A percentile compares a stretch with the other conserved stretches of the same genome.
Conservation (phyloP, 2,113 vertebrate genomes). For the Laterallus jamaicensis region DNA sequence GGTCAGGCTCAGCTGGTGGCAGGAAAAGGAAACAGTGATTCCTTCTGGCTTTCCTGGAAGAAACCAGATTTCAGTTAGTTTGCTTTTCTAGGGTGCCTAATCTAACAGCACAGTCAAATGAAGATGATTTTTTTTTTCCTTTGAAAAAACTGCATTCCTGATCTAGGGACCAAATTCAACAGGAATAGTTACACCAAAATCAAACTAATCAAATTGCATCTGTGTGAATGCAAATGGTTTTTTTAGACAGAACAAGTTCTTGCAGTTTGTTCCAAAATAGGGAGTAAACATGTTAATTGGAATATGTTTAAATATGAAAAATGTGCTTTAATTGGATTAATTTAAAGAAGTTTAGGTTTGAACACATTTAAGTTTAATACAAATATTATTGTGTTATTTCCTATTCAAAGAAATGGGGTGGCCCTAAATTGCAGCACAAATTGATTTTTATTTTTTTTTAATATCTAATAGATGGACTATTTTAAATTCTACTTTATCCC, state of each 20-base stretch:
- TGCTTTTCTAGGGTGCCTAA: neutral
- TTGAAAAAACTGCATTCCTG: neutral
- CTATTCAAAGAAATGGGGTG: neutral
- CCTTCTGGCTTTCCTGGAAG: neutral
- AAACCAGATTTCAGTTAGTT: neutral
- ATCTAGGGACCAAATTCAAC: neutral
- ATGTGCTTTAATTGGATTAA: neutral
- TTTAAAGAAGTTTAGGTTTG: slow-evolving; percentile 17
- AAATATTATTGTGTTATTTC: neutral
- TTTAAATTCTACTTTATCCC: slow-evolving; percentile 1
- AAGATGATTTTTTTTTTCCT: neutral
- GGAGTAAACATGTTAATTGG: neutral
- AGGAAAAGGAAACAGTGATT: neutral
- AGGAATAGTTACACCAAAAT: neutral
- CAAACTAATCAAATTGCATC: neutral
- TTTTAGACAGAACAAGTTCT: neutral
- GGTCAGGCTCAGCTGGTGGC: neutral
- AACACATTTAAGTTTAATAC: neutral
- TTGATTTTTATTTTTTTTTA: neutral
- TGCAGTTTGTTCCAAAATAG: neutral
- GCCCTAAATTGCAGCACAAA: neutral
- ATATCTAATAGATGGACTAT: neutral
- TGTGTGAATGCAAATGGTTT: neutral
- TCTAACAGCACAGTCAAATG: neutral
- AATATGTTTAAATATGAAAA: neutral